Evolutionary conservation across 2,113 vertebrate species (phyloP).

Genomic region (Phoenicopterus ruber): DNA sequence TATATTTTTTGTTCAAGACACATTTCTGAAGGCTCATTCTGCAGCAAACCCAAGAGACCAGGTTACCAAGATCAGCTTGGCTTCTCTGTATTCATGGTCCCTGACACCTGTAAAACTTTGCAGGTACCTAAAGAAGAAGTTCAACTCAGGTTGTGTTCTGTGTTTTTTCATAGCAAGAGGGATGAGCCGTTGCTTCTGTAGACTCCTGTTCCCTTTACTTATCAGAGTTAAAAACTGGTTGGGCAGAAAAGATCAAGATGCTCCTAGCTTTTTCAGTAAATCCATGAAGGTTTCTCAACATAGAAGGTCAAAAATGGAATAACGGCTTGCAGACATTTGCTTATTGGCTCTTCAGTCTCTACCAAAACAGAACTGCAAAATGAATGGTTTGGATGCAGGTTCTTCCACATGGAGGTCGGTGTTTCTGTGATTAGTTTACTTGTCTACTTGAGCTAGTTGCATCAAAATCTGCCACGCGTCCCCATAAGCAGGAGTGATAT

Average conservation of each 20-base stretch:
- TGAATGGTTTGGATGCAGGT: background rate
- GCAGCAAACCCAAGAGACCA: background rate
- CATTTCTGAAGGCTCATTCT: background rate
- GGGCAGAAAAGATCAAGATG: background rate
- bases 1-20: background rate
- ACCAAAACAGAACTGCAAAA: background rate
- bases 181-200: background rate
- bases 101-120: background rate
- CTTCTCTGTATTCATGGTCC: background rate
- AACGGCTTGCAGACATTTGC: background rate
- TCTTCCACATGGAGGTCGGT: background rate
- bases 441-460: background rate
- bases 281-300: background rate
- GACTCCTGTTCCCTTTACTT: background rate
- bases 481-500: background rate
- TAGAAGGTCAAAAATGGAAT: background rate
- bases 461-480: fast-evolving
- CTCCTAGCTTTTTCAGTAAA: background rate
- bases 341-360: background rate
- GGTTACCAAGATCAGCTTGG: background rate
- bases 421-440: background rate
- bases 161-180: background rate
- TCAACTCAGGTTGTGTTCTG: background rate
- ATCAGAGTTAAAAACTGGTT: background rate
- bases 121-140: background rate